phyloP scores from a whole-genome alignment of 2,113 vertebrate species.

The Pan troglodytes region NHGRI_mPanTro3-v2.1_pri NC_072415.2:65992501-65993000 shows the following conservation, averaged over 20 bases:
- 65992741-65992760: constrained; percentile 48
- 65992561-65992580: constrained; percentile 73
- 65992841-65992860: background rate
- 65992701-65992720: constrained; percentile 62
- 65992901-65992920: background rate
- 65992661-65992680: constrained; percentile 81
- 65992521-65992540: constrained; percentile 54
- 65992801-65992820: background rate
- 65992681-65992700: constrained; percentile 80
- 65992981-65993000: background rate
- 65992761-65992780: constrained; percentile 21
- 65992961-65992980: background rate
- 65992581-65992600: constrained; percentile 60
- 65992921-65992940: background rate
- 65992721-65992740: constrained; percentile 70
- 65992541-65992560: constrained; percentile 70
- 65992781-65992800: background rate
- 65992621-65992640: constrained; percentile 74
- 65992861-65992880: background rate
- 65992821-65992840: background rate
- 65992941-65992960: background rate
- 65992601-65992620: constrained; percentile 73
- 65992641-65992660: constrained; percentile 82
- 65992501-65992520: background rate
- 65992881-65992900: no score